Evolutionary conservation across 1,140 invertebrate genomes (phyloP), one percentile per base, ranked within the genome.

Genomic region (Helicoverpa zea): DNA sequence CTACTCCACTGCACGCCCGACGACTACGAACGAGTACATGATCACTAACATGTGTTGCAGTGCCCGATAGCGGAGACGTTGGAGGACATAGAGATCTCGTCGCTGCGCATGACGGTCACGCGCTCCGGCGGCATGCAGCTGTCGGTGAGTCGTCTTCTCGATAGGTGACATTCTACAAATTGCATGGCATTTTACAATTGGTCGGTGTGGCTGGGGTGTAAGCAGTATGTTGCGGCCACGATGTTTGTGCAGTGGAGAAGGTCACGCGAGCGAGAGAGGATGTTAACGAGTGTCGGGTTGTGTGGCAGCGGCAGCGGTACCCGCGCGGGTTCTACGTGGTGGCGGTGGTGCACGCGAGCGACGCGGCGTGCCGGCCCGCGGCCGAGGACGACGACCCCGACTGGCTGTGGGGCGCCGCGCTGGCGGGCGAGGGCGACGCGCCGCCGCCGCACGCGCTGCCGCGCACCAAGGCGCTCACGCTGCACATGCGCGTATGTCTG

Each of bases 241-340:
- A 43, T 43, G 9, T 43, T 9, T 43, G 35, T 23, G 35, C 35
- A 43, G 35, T 7, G 5, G 5, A 43, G 23, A 23, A 23, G 23
- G 35, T 43, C 5, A 9, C 35, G 35, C 35, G 13, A n/a, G 52
- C 11, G 52, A 29, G 35, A 49, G 16, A 7, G 49, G 9, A 16
- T 18, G 18, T 52, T 63, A 35, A 11, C 13, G 29, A 43, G 29
- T 43, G 13, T 43, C 0, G 64, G 14, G 47, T n/a, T 68, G 14
- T 51, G 51, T 52, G 79, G 79, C 87, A 93, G 92, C 88, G 89
- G 12, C 30, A 49, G 4, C 75, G 75, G 23, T 94, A 84, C 79
- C 92, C 92, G 56, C 78, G 47, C n/a, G 92, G 92, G 0, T 92
- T 94, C 87, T 88, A 86, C 83, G 86, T 92, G 72, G 83, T 90